A percentile compares a stretch with the other conserved stretches of the same genome.
phyloP scores from a whole-genome alignment of 2,888 invertebrate genomes.

The Apomyelois bistriatella region DNA sequence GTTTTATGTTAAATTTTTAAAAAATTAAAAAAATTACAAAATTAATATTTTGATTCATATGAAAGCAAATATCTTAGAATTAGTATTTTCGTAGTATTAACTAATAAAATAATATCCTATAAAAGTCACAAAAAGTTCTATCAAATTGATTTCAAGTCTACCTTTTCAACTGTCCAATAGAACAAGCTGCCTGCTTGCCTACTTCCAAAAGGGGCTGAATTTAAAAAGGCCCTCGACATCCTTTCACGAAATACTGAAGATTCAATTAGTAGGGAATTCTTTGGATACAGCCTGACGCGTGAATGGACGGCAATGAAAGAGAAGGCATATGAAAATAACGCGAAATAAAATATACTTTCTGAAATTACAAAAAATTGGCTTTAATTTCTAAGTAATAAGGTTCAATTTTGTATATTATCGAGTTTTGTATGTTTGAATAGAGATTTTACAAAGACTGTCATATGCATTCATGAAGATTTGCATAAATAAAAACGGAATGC shows the following conservation, averaged over 20 bases:
- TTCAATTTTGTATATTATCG: background rate
- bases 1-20: no score
- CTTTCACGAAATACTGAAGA: conserved; percentile 38
- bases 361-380: background rate
- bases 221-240: conserved; percentile 22
- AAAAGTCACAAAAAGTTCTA: background rate
- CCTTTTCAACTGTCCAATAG: conserved; percentile 4
- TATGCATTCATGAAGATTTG: no score
- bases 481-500: no score
- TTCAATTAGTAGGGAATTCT: conserved; percentile 48
- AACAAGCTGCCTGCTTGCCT: conserved; percentile 28
- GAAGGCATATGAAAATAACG: conserved; percentile 47
- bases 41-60: no score
- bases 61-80: no score
- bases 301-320: conserved; percentile 41
- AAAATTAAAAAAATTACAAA: no score
- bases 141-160: conserved; percentile 4
- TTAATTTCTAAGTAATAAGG: background rate
- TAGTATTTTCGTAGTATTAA: no score
- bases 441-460: no score
- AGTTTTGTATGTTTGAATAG: background rate
- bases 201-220: conserved; percentile 29
- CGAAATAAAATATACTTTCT: conserved; percentile 34
- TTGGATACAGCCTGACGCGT: conserved; percentile 36
- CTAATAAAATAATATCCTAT: no score